Percentiles rank a stretch among this genome's conserved stretches.
phyloP scores from a whole-genome alignment of 2,888 invertebrate species.

The Eupithecia subfuscata region DNA sequence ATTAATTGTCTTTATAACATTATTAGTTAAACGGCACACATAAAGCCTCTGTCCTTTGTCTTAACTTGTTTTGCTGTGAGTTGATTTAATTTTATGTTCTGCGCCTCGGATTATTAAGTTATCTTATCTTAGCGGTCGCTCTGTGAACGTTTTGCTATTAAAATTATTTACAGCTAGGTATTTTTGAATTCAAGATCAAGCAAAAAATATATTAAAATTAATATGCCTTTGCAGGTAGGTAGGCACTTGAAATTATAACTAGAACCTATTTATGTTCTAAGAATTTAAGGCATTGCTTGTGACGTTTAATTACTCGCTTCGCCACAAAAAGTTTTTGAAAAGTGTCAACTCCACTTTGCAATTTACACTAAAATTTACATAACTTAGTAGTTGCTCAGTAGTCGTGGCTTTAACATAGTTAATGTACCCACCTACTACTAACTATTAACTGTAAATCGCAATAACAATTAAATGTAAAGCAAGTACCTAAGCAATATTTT shows the following conservation, averaged over 20 bases:
- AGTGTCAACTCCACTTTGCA: slow-evolving; percentile 7
- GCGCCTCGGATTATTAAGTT: slow-evolving; percentile 46
- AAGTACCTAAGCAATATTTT: background rate
- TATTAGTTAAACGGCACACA: slow-evolving; percentile 30
- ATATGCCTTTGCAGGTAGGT: background rate
- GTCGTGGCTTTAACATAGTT: background rate
- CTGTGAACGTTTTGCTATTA: slow-evolving; percentile 38
- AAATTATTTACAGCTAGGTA: background rate
- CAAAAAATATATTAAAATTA: background rate
- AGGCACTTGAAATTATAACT: background rate
- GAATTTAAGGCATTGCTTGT: slow-evolving; percentile 9
- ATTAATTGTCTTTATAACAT: slow-evolving; percentile 41
- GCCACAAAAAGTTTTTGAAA: slow-evolving; percentile 18
- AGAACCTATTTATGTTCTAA: background rate
- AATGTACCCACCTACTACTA: background rate
- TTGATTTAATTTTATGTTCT: slow-evolving; percentile 45
- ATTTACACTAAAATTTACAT: background rate
- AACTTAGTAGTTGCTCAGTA: background rate
- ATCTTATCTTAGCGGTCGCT: slow-evolving; percentile 39
- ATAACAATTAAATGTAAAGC: background rate
- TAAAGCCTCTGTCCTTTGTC: slow-evolving; percentile 46
- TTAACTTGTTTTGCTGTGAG: slow-evolving; percentile 42
- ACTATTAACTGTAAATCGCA: no score
- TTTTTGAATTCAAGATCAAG: background rate
- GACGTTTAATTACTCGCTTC: slow-evolving; percentile 21